Evolutionary conservation across 53 echinoderm and acorn worm species (phyloP).

Genomic region (Paelopatides confundens): DNA sequence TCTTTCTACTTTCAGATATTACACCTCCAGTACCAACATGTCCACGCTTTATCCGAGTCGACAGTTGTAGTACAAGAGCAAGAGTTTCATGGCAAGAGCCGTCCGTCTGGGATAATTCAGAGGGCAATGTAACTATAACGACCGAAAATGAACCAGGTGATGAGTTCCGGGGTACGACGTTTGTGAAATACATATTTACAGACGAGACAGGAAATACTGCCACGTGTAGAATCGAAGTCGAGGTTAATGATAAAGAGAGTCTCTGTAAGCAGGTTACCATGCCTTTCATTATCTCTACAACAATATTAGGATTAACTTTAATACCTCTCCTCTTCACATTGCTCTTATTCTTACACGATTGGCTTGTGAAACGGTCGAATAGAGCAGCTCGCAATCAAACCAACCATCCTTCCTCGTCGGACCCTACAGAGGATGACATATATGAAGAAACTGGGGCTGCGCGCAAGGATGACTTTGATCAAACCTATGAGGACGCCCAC

Average conservation of each 20-base stretch:
- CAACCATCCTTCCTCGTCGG: too few relatives aligned
- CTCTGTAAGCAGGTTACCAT: background rate
- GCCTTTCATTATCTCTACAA: background rate
- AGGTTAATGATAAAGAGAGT: background rate
- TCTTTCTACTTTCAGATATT: too few relatives aligned
- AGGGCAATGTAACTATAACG: background rate
- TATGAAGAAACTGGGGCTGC: background rate
- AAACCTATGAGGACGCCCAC: too few relatives aligned
- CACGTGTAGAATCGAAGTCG: background rate
- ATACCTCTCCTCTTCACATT: background rate
- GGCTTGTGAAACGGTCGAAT: too few relatives aligned
- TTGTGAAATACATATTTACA: background rate
- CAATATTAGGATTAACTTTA: background rate
- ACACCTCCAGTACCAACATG: too few relatives aligned
- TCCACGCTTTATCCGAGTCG: background rate
- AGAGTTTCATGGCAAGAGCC: background rate
- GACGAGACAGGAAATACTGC: background rate
- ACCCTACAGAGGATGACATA: background rate
- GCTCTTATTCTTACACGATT: background rate
- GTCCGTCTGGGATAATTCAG: background rate
- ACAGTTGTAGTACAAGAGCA: background rate
- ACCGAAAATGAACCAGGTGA: background rate
- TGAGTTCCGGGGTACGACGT: background rate
- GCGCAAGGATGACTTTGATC: too few relatives aligned
- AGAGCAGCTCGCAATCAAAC: background rate